A percentile compares a stretch with the other conserved stretches of the same genome.
Conservation (phyloP, 2,797 vertebrate genomes). For the Selene dorsalis region DNA sequence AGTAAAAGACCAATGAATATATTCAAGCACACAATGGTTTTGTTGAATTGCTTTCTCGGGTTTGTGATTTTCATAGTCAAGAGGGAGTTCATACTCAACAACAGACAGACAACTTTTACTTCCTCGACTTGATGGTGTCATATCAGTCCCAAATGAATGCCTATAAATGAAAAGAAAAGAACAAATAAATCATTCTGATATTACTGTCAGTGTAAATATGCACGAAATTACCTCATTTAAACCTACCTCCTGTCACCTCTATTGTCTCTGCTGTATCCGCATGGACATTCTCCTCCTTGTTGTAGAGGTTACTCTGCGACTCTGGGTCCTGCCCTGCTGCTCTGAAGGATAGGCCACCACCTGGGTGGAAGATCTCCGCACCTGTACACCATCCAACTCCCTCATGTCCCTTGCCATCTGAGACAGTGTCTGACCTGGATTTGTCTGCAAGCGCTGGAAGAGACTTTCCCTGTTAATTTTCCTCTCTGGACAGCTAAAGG, state of each 20-base stretch:
- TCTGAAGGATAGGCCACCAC: conserved; percentile 87
- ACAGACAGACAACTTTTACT: conserved; percentile 59
- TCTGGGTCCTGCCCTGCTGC: conserved; percentile 76
- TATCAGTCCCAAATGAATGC: conserved; percentile 55
- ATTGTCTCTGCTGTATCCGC: conserved; percentile 77
- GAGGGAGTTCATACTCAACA: conserved; percentile 70
- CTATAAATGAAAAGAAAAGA: conserved; percentile 57
- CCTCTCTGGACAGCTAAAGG: conserved; percentile 92
- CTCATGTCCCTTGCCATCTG: conserved; percentile 94
- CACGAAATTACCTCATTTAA: conserved; percentile 2
- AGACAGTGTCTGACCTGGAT: conserved; percentile 86
- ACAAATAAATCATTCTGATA: conserved; percentile 19
- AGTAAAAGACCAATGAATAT: conserved; percentile 70
- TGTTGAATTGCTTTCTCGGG: conserved; percentile 58
- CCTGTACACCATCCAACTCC: conserved; percentile 79
- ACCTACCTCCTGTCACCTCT: conserved; percentile 71
- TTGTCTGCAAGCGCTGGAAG: conserved; percentile 93
- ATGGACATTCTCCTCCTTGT: conserved; percentile 77
- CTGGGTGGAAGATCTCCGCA: conserved; percentile 81
- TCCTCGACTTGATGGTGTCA: conserved; percentile 56
- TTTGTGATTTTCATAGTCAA: conserved; percentile 63
- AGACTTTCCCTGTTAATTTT: conserved; percentile 88
- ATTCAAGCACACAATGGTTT: conserved; percentile 54
- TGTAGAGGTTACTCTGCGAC: conserved; percentile 75
- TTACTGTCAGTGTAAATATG: conserved; percentile 19